These are phyloP conservation scores for Noctua janthe DNA, from an alignment of 2,888 invertebrate species.

Conservation along the genomic window DNA sequence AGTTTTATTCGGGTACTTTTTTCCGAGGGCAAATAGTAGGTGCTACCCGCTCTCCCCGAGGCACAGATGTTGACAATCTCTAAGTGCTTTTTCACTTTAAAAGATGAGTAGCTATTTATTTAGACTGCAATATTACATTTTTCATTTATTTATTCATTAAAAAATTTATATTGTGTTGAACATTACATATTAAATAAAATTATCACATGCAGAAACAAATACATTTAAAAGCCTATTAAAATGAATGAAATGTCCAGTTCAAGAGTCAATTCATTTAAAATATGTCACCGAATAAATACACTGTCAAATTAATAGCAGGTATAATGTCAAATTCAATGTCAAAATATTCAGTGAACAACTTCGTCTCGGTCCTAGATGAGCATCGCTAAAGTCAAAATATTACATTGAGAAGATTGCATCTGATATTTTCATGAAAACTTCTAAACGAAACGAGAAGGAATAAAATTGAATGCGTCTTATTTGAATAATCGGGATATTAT, in stretches of 20 bases:
- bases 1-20: neutral
- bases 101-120: constrained; percentile 68
- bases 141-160: too few relatives aligned
- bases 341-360: too few relatives aligned
- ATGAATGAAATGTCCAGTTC: too few relatives aligned
- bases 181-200: too few relatives aligned
- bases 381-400: constrained; percentile 34
- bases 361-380: too few relatives aligned
- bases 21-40: constrained; percentile 22
- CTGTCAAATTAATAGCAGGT: too few relatives aligned
- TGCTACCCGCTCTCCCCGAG: constrained; percentile 1
- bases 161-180: too few relatives aligned
- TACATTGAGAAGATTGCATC: constrained; percentile 59
- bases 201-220: too few relatives aligned
- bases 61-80: constrained; percentile 69
- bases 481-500: constrained; percentile 48
- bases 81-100: constrained; percentile 67
- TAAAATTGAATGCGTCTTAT: constrained; percentile 30
- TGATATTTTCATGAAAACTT: constrained; percentile 33
- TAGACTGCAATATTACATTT: constrained; percentile 58
- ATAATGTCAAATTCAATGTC: too few relatives aligned
- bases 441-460: constrained; percentile 31
- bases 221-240: too few relatives aligned
- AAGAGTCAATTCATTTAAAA: too few relatives aligned
- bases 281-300: too few relatives aligned